Evolutionary conservation across 2,888 invertebrate genomes (phyloP), one percentile per base, ranked within the genome.

Genomic region (Bursaphelenchus okinawaensis): DNA sequence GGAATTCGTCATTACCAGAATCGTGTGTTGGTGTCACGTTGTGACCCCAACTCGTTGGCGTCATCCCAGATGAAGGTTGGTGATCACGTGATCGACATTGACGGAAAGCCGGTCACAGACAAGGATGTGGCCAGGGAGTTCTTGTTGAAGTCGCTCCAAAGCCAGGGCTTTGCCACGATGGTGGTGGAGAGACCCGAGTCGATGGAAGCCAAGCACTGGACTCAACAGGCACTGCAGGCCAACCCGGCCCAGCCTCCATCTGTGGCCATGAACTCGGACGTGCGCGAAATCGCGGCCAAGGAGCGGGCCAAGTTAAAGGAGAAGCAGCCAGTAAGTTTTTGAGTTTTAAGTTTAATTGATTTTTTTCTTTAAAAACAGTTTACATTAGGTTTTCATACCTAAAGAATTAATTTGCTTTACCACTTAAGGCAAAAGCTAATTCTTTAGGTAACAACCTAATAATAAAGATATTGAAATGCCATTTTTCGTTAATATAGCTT

Each of bases 1-100:
- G 75, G 77, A 28, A 78, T 78, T 70, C 75, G 75, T 52, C 75
- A 78, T 63, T 75, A 68, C 70, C 75, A 75, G 67, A 78, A 78
- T 31, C 76, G 77, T 52, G 77, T 78, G 55, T 67, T 78, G n/a
- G 75, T 78, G 3, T 71, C 73, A 19, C 70, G 72, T 50, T 68
- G 67, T 27, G 74, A 75, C 57, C 66, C 69, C 16, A 74, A 74
- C 24, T 72, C 76, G 12, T 61, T 76, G 19, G 73, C 74, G 40
- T 69, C 71, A 22, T 60, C 62, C 20, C 66, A 67, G 52, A 58
- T 76, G 6, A 63, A 54, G 52, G 62, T 69, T 40, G 66, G 66
- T 24, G 72, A 72, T 55, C 72, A 72, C 59, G 68, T 72, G 58
- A 64, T 70, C 57, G 72, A 72, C 58, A 65, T 72, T 40, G 68